These are phyloP conservation scores for Cranoglanis bouderius DNA, from an alignment of 2,113 vertebrate genomes.

Conservation along the genomic window DNA sequence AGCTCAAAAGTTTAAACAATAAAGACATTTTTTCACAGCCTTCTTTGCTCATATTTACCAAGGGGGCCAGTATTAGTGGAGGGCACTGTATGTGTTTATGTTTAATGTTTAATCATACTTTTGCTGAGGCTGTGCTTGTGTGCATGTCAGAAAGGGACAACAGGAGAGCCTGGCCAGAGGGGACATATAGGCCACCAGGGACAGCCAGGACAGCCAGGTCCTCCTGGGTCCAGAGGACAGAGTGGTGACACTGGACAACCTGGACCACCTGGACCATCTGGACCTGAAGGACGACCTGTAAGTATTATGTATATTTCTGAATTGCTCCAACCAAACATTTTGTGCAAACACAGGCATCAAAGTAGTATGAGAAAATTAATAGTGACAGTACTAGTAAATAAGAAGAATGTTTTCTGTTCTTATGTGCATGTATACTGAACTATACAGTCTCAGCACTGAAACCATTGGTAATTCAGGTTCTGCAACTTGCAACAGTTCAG, in stretches of 20 bases:
- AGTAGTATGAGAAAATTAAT: not conserved
- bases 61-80: too few relatives aligned
- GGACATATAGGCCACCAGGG: conserved; percentile 84
- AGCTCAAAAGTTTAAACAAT: too few relatives aligned
- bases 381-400: not conserved
- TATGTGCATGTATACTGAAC: not conserved
- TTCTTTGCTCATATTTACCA: too few relatives aligned
- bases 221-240: conserved; percentile 77
- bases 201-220: conserved; percentile 80
- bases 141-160: conserved; percentile 86
- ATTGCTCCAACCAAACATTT: not conserved
- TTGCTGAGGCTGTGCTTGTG: conserved; percentile 57
- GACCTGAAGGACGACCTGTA: conserved; percentile 87
- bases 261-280: conserved; percentile 83
- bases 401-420: not conserved
- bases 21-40: too few relatives aligned
- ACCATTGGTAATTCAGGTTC: not conserved
- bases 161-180: conserved; percentile 82
- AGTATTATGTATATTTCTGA: conserved; percentile 58
- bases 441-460: not conserved
- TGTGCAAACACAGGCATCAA: not conserved
- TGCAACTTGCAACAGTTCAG: not conserved
- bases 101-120: not conserved
- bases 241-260: conserved; percentile 77
- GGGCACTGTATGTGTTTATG: too few relatives aligned